Percentiles rank a stretch among this genome's conserved stretches.
Evolutionary conservation across 2,888 invertebrate species (phyloP).

Genomic region (Aphrophora alni): DNA sequence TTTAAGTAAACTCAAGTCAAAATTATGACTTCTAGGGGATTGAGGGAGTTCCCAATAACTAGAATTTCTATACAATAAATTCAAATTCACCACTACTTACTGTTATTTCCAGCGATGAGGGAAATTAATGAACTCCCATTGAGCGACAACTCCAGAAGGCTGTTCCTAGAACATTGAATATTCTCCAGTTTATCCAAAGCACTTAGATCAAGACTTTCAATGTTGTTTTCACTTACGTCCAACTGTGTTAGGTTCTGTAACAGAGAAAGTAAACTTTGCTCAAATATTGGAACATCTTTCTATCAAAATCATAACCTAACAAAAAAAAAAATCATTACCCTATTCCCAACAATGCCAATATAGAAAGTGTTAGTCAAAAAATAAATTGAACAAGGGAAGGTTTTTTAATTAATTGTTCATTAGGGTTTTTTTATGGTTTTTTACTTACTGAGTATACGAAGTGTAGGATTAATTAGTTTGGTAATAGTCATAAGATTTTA

Average conservation of each 20-base stretch:
- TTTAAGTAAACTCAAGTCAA: too few species aligned
- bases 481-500: too few species aligned
- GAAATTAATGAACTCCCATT: conserved; percentile 78
- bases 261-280: conserved; percentile 33
- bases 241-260: conserved; percentile 79
- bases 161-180: conserved; percentile 78
- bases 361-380: background rate
- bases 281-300: too few species aligned
- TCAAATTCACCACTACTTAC: conserved; percentile 68
- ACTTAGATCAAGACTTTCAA: conserved; percentile 81
- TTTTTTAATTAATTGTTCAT: too few species aligned
- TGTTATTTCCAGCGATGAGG: conserved; percentile 80
- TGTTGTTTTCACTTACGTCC: conserved; percentile 84
- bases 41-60: too few species aligned
- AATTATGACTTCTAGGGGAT: too few species aligned
- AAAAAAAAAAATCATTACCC: background rate
- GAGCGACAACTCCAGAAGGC: conserved; percentile 76
- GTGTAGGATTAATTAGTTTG: too few species aligned
- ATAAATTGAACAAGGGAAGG: too few species aligned
- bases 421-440: too few species aligned
- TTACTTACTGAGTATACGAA: too few species aligned
- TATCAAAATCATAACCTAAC: background rate
- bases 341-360: background rate
- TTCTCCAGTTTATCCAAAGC: conserved; percentile 79
- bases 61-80: too few species aligned